Evolutionary conservation across 2,797 vertebrate species (phyloP).

Genomic region (Cirrhinus molitorella): DNA sequence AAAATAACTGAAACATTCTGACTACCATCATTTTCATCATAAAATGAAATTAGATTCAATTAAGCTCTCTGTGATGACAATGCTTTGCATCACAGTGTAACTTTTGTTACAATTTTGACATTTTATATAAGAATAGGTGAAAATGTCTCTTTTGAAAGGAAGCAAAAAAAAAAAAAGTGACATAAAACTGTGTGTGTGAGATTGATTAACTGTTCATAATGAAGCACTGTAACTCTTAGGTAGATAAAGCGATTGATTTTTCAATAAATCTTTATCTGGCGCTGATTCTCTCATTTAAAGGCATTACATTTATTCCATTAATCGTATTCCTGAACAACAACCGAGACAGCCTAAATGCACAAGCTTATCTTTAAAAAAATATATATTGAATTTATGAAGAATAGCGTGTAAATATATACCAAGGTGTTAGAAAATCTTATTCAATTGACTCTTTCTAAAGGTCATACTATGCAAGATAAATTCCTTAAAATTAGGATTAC

Average conservation of each 20-base stretch:
- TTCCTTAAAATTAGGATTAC: neutral
- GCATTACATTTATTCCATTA: conserved; percentile 81
- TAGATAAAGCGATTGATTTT: conserved; percentile 94
- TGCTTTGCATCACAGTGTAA: neutral
- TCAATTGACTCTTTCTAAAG: neutral
- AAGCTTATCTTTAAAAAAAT: neutral
- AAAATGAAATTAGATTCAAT: neutral
- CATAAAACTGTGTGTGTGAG: conserved; percentile 79
- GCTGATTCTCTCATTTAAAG: conserved; percentile 74
- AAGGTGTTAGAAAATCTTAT: neutral
- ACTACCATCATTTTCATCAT: neutral
- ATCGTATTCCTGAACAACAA: conserved; percentile 50
- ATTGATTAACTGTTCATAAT: conserved; percentile 88
- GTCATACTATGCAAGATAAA: neutral
- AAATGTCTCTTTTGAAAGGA: conserved; percentile 46
- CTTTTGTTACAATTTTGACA: neutral
- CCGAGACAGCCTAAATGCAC: neutral
- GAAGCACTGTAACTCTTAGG: conserved; percentile 87
- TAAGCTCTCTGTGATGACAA: neutral
- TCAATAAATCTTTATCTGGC: conserved; percentile 85
- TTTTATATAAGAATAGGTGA: neutral
- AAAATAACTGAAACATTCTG: neutral
- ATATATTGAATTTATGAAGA: neutral
- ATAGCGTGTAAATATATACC: neutral
- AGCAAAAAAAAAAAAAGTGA: conserved; percentile 67